Conservation (phyloP, 2,888 invertebrate genomes). For the Epinotia nisella region DNA sequence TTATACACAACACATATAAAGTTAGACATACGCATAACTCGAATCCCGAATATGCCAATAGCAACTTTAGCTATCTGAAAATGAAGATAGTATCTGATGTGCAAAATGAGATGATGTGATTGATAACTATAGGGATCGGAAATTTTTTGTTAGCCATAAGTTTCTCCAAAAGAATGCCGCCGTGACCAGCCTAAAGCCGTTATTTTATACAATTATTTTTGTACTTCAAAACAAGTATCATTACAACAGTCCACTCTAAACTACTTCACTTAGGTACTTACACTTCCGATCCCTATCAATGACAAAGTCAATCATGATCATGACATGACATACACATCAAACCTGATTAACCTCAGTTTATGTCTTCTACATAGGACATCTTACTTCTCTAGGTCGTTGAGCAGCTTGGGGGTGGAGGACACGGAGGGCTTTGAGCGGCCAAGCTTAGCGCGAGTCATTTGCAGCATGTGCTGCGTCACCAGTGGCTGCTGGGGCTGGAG, state of each 20-base stretch:
- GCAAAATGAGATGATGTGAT: slow-evolving; percentile 16
- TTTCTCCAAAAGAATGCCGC: too few species aligned
- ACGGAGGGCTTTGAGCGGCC: slow-evolving; percentile 76
- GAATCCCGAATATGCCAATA: too few species aligned
- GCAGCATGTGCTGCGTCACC: slow-evolving; percentile 74
- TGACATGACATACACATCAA: slow-evolving; percentile 29
- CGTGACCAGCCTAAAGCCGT: too few species aligned
- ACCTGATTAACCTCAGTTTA: slow-evolving; percentile 30
- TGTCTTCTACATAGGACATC: slow-evolving; percentile 43
- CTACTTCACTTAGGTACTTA: not conserved
- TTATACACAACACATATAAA: too few species aligned
- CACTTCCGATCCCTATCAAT: slow-evolving; percentile 9
- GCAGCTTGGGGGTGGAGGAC: slow-evolving; percentile 78
- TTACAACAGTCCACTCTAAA: not conserved
- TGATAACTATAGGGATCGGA: slow-evolving; percentile 13
- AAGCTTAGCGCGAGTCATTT: slow-evolving; percentile 77
- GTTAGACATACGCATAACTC: too few species aligned
- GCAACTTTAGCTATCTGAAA: not conserved
- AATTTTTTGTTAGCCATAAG: not conserved
- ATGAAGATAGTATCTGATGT: not conserved
- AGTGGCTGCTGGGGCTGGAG: slow-evolving; percentile 63
- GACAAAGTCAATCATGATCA: slow-evolving; percentile 19
- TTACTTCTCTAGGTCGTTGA: slow-evolving; percentile 76
- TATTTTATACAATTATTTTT: too few species aligned
- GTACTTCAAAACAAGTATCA: not conserved